Conservation (phyloP, 2,888 invertebrate species). For the Thera britannica region DNA sequence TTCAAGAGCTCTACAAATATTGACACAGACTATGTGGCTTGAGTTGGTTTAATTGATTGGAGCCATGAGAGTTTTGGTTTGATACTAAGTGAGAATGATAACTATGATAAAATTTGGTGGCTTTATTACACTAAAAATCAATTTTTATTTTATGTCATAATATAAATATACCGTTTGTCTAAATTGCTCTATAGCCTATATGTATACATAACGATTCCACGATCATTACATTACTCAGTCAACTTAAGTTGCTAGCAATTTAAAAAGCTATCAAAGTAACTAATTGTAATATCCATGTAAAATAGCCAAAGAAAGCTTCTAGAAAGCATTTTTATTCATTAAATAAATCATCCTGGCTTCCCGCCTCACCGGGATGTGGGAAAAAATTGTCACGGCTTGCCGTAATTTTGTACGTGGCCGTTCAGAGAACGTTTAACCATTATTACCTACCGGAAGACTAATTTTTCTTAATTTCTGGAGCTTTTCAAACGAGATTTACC, state of each 20-base stretch:
- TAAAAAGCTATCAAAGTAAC: constrained; percentile 67
- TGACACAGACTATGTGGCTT: constrained; percentile 5
- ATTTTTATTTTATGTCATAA: no score
- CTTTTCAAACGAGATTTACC: constrained; percentile 56
- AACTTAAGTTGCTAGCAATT: constrained; percentile 57
- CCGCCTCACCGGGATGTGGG: constrained; percentile 65
- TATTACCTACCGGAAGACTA: constrained; percentile 73
- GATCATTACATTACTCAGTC: constrained; percentile 40
- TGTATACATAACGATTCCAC: constrained; percentile 21
- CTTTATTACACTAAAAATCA: no score
- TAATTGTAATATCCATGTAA: constrained; percentile 77
- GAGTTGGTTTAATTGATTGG: constrained; percentile 14
- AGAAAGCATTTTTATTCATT: constrained; percentile 82
- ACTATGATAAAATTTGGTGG: background rate
- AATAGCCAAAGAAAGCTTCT: constrained; percentile 56
- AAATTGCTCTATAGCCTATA: background rate
- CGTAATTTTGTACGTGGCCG: constrained; percentile 82
- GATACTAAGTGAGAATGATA: background rate
- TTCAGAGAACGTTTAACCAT: constrained; percentile 60
- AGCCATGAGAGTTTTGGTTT: constrained; percentile 1
- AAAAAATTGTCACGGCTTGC: constrained; percentile 81
- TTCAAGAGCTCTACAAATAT: constrained; percentile 18
- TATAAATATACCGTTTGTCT: no score
- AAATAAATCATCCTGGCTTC: constrained; percentile 79
- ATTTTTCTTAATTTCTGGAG: constrained; percentile 81